Evolutionary conservation across 1,140 invertebrate genomes (phyloP).

Genomic region (Temnothorax curvispinosus): DNA sequence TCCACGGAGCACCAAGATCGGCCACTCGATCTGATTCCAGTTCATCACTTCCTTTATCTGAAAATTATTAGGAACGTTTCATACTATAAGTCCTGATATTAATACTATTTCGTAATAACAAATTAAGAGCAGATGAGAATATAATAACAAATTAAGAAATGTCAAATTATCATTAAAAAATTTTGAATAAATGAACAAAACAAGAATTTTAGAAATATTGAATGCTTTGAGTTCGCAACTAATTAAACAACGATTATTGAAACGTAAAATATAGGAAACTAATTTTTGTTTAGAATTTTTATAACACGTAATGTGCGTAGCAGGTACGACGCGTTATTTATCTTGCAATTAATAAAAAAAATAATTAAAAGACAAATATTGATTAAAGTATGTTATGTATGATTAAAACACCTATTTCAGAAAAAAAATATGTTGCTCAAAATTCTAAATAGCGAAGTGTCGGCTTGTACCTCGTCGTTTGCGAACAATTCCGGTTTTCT

Average conservation of each 20-base stretch:
- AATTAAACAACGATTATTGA: neutral
- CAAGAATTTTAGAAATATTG: neutral
- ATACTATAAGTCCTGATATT: neutral
- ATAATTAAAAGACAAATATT: neutral
- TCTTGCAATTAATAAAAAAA: neutral
- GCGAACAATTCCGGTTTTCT: slow-evolving; percentile 58
- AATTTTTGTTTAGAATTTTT: too few species aligned
- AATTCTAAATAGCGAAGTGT: neutral
- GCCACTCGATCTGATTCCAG: slow-evolving; percentile 88
- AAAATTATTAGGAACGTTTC: slow-evolving; percentile 25
- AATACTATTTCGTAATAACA: neutral
- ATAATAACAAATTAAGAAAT: neutral
- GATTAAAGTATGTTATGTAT: neutral
- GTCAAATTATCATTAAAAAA: too few species aligned
- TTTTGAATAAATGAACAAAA: neutral
- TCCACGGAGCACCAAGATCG: slow-evolving; percentile 92
- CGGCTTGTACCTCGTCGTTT: slow-evolving; percentile 35
- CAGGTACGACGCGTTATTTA: too few species aligned
- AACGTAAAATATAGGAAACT: too few species aligned
- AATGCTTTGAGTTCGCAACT: neutral
- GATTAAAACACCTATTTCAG: neutral
- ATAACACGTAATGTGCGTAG: too few species aligned
- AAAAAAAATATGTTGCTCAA: neutral
- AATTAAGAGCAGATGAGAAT: neutral
- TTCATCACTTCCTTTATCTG: slow-evolving; percentile 75